A percentile compares a stretch with the other conserved stretches of the same genome.
These are phyloP conservation scores for Bradypodion pumilum DNA, from an alignment of 2,797 vertebrate species.

Conservation along the genomic window DNA sequence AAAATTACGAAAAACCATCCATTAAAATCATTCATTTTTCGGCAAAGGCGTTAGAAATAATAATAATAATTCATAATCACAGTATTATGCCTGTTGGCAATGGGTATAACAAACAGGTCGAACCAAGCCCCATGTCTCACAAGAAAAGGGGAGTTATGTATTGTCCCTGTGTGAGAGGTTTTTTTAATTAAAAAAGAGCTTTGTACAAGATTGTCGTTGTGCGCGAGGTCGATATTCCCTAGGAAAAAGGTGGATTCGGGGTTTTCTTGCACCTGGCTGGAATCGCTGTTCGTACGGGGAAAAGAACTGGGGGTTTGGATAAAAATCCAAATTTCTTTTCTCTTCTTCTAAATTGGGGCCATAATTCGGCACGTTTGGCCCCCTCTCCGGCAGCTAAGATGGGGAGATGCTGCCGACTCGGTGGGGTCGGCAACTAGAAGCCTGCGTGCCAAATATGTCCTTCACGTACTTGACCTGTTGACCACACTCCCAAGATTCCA, in stretches of 20 bases:
- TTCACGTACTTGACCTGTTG: neutral
- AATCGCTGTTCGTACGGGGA: neutral
- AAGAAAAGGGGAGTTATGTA: constrained; percentile 5
- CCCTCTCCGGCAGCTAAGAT: neutral
- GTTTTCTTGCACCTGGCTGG: neutral
- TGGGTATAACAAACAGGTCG: constrained; percentile 54
- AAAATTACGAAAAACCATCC: constrained; percentile 63
- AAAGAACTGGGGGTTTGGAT: too few relatives aligned
- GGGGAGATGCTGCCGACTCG: neutral
- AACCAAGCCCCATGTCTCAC: constrained; percentile 27
- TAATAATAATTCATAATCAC: constrained; percentile 58
- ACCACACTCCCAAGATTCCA: neutral
- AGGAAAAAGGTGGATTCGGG: neutral
- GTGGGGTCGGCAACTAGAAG: neutral
- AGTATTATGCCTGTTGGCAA: constrained; percentile 72
- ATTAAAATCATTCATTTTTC: constrained; percentile 65
- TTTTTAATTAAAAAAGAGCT: fast-evolving
- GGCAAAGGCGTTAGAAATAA: constrained; percentile 74
- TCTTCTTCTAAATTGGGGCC: neutral
- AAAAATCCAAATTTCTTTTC: too few relatives aligned
- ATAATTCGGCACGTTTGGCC: too few relatives aligned
- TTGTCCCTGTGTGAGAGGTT: neutral
- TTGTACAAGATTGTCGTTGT: neutral
- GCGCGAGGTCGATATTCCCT: neutral
- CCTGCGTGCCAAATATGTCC: too few relatives aligned